These are phyloP conservation scores for Elysia crispata DNA, from an alignment of 2,888 invertebrate genomes.

Conservation along the genomic window DNA sequence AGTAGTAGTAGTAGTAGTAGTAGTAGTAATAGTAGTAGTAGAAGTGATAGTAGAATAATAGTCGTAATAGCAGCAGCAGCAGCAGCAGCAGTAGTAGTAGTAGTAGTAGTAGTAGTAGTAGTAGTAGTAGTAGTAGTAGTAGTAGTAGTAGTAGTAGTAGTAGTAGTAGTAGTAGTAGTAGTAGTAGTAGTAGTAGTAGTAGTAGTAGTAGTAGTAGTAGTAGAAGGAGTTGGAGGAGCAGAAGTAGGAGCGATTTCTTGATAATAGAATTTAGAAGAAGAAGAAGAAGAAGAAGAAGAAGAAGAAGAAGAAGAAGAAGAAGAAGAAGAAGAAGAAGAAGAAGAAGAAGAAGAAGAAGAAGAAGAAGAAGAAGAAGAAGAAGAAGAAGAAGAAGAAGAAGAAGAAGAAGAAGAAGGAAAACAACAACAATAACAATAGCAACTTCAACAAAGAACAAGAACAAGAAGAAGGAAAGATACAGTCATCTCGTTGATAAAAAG, in stretches of 20 bases:
- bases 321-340: too few species aligned
- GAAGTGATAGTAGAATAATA: background rate
- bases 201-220: conserved; percentile 10
- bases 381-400: background rate
- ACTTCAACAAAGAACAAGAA: background rate
- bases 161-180: too few species aligned
- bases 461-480: too few species aligned
- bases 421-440: background rate
- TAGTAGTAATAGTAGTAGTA: background rate
- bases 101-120: too few species aligned
- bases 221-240: background rate
- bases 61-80: background rate
- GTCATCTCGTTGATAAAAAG: too few species aligned
- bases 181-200: conserved; percentile 5
- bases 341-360: background rate
- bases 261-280: too few species aligned
- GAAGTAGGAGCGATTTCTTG: too few species aligned
- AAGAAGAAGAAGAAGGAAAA: background rate
- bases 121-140: too few species aligned
- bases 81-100: too few species aligned
- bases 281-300: too few species aligned
- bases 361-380: background rate
- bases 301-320: too few species aligned
- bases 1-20: conserved; percentile 34
- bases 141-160: too few species aligned